A percentile compares a stretch with the other conserved stretches of the same genome.
Conservation (phyloP, 2,888 invertebrate genomes). For the Gibbula magus region DNA sequence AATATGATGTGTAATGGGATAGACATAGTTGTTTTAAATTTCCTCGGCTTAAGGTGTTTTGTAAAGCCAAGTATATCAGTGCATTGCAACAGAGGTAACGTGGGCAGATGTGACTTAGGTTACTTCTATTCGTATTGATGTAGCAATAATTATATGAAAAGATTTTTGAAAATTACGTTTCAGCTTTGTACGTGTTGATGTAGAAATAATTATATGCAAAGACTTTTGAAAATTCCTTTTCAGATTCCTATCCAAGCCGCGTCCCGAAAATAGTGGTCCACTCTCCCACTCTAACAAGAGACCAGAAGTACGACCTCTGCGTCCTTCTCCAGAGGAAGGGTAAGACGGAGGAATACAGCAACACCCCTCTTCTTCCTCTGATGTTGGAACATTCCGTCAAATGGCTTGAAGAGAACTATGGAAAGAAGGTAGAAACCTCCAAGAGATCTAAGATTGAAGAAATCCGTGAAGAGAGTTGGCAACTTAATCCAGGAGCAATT, state of each 20-base stretch:
- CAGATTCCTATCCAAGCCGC: slow-evolving; percentile 15
- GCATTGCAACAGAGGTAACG: too few species aligned
- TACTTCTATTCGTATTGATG: too few species aligned
- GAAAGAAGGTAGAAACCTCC: not conserved
- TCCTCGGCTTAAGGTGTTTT: too few species aligned
- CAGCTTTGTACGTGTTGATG: too few species aligned
- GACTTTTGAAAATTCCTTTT: not conserved
- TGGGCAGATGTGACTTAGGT: too few species aligned
- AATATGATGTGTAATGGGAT: too few species aligned
- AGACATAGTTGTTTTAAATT: too few species aligned
- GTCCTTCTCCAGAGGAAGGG: not conserved
- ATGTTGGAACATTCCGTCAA: not conserved
- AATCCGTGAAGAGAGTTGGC: not conserved
- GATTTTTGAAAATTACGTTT: too few species aligned
- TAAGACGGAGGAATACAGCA: not conserved
- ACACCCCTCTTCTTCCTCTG: not conserved
- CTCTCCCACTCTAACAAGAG: not conserved
- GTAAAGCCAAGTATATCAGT: too few species aligned
- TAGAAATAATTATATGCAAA: not conserved
- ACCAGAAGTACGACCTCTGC: not conserved
- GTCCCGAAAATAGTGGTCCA: not conserved
- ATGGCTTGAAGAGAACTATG: not conserved
- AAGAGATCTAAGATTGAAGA: not conserved
- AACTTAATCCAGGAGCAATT: not conserved
- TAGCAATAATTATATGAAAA: too few species aligned